phyloP scores from a whole-genome alignment of 64 coral and sea anemone genomes.

The Pocillopora verrucosa region DNA sequence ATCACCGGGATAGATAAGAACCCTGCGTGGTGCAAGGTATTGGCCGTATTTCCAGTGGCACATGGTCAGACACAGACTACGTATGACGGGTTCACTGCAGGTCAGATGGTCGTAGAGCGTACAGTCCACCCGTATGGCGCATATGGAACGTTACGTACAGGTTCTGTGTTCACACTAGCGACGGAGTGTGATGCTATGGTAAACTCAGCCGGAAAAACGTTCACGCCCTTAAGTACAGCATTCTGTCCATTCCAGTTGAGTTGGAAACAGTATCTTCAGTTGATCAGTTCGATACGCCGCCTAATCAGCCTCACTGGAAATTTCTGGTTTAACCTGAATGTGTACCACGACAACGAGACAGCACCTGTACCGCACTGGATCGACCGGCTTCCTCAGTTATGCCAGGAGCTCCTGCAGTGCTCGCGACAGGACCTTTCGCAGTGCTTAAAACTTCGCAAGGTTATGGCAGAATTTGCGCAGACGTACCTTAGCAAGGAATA shows the following conservation, averaged over 20 bases:
- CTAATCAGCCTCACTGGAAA: conserved; percentile 13
- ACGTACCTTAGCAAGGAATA: conserved; percentile 21
- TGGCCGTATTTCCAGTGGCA: conserved; percentile 7
- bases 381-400: conserved; percentile 23
- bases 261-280: conserved; percentile 27
- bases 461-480: conserved; percentile 2
- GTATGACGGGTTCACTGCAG: conserved; percentile 43
- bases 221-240: conserved; percentile 39
- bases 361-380: conserved; percentile 11
- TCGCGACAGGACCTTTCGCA: neutral
- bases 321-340: conserved; percentile 27
- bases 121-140: conserved; percentile 34
- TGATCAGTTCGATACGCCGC: conserved; percentile 28
- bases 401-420: conserved; percentile 22
- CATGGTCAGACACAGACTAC: conserved; percentile 12
- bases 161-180: conserved; percentile 6
- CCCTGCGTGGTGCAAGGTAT: conserved; percentile 31
- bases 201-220: conserved; percentile 25
- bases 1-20: conserved; percentile 9
- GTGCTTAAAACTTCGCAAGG: conserved; percentile 20
- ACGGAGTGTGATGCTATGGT: conserved; percentile 48
- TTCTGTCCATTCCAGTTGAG: conserved; percentile 30
- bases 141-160: neutral
- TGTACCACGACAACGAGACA: conserved; percentile 30
- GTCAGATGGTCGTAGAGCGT: conserved; percentile 40